These are phyloP conservation scores for Meganola albula DNA, from an alignment of 2,888 invertebrate genomes.

Conservation along the genomic window DNA sequence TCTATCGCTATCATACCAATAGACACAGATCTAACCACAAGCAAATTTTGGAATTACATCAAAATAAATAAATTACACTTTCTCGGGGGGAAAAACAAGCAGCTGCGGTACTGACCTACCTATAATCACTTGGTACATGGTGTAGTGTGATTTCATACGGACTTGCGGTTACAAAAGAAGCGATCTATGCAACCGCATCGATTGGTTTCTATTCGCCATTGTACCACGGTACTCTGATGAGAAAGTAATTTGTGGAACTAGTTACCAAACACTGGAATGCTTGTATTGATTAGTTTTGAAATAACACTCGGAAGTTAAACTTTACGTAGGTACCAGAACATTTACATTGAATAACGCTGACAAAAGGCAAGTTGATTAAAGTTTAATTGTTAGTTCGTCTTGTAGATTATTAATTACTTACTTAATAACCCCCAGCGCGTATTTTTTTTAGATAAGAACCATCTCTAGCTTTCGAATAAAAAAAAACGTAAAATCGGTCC, in stretches of 20 bases:
- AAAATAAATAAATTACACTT: constrained; percentile 2
- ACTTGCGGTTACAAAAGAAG: constrained; percentile 57
- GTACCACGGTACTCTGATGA: constrained; percentile 35
- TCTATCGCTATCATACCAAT: too few species aligned
- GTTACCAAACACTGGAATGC: constrained; percentile 36
- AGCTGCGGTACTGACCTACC: constrained; percentile 16
- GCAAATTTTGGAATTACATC: background rate
- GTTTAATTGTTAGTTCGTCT: too few species aligned
- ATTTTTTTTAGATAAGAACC: too few species aligned
- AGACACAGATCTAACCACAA: too few species aligned
- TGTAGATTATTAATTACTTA: too few species aligned
- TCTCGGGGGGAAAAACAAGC: constrained; percentile 6
- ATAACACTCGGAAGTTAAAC: too few species aligned
- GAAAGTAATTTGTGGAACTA: constrained; percentile 48
- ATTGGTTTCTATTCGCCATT: constrained; percentile 46
- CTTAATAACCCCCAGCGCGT: too few species aligned
- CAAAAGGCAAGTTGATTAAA: too few species aligned
- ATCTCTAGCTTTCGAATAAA: too few species aligned
- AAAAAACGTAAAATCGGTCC: too few species aligned
- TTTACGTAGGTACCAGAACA: too few species aligned
- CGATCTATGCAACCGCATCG: constrained; percentile 50
- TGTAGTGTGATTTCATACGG: constrained; percentile 44
- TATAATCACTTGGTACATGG: constrained; percentile 16
- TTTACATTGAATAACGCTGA: too few species aligned
- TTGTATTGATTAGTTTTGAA: constrained; percentile 33